These are phyloP conservation scores for Eupithecia centaureata DNA, from an alignment of 2,888 invertebrate species.

Conservation along the genomic window DNA sequence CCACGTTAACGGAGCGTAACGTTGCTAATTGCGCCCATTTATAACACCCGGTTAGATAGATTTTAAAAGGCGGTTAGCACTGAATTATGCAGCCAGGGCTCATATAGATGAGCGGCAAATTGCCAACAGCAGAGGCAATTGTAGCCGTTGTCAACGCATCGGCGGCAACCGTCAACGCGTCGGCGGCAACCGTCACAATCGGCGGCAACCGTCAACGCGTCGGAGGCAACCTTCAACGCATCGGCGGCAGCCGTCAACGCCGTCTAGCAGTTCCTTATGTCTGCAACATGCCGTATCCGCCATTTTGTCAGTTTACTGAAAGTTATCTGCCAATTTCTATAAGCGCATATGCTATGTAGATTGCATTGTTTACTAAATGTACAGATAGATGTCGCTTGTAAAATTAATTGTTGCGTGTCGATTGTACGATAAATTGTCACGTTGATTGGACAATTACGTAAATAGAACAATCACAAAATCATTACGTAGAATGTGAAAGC, in stretches of 20 bases:
- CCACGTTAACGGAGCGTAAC: constrained; percentile 28
- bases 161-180: too few relatives aligned
- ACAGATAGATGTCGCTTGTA: background rate
- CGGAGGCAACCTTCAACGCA: too few relatives aligned
- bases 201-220: too few relatives aligned
- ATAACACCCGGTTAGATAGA: constrained; percentile 35
- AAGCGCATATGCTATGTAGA: background rate
- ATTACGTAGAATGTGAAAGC: background rate
- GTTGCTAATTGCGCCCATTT: constrained; percentile 29
- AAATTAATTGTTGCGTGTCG: constrained; percentile 1
- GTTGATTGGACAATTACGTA: background rate
- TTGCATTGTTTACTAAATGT: background rate
- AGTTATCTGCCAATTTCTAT: background rate
- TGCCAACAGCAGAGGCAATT: too few relatives aligned
- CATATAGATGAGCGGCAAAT: background rate
- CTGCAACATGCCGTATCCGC: too few relatives aligned
- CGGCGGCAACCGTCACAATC: too few relatives aligned
- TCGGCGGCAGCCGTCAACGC: too few relatives aligned
- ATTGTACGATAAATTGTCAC: background rate
- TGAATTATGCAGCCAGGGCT: constrained; percentile 21
- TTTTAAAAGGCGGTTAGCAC: constrained; percentile 23
- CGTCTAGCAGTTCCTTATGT: too few relatives aligned
- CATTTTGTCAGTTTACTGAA: too few relatives aligned
- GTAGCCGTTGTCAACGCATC: too few relatives aligned
- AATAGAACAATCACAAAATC: background rate